Conservation (phyloP, 1,140 invertebrate species). For the Euschistus heros region DNA sequence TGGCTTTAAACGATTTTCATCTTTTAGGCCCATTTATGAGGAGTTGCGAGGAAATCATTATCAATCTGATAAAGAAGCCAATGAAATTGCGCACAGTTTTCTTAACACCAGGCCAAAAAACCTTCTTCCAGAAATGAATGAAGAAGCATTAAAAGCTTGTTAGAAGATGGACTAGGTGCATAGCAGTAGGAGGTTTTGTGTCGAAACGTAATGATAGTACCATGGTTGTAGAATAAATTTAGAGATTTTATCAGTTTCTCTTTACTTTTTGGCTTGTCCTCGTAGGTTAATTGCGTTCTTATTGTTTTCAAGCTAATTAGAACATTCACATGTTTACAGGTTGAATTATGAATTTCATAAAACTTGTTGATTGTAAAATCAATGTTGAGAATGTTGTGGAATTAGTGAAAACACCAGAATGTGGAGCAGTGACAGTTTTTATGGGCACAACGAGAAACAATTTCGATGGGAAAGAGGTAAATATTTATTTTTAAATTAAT, state of each 20-base stretch:
- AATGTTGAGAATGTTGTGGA: conserved; percentile 55
- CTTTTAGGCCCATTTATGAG: no score
- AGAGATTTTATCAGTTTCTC: not conserved
- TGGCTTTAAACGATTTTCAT: no score
- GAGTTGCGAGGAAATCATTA: no score
- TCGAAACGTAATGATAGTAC: conserved; percentile 57
- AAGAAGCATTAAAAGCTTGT: no score
- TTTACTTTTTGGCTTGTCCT: no score
- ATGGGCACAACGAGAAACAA: conserved; percentile 84
- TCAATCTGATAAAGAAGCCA: no score
- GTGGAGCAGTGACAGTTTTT: conserved; percentile 82
- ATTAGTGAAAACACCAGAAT: conserved; percentile 55
- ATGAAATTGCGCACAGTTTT: no score
- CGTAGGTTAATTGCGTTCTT: not conserved
- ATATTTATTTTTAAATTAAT: no score
- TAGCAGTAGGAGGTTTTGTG: no score
- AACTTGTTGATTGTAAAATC: conserved; percentile 55
- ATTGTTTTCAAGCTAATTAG: not conserved
- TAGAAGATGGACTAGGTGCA: no score
- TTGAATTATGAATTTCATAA: conserved; percentile 56
- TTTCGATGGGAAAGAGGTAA: conserved; percentile 71
- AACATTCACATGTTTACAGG: not conserved
- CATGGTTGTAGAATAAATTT: conserved; percentile 66
- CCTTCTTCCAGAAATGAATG: no score
- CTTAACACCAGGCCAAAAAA: no score